A percentile compares a stretch with the other conserved stretches of the same genome.
phyloP scores from a whole-genome alignment of 2,888 invertebrate genomes.

The Heteromyza rotundicornis region DNA sequence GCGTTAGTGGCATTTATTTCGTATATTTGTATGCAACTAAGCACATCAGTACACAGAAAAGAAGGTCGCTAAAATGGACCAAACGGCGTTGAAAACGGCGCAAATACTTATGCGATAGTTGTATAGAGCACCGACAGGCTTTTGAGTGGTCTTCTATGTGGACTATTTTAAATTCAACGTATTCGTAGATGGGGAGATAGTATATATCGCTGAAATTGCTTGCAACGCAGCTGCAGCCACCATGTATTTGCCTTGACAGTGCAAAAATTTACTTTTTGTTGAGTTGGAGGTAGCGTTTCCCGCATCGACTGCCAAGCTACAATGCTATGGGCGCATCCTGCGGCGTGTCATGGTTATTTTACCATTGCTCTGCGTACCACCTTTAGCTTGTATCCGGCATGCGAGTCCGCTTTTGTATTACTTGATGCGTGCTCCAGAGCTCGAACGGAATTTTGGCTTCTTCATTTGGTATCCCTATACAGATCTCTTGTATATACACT shows the following conservation, averaged over 20 bases:
- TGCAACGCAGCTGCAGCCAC: too few relatives aligned
- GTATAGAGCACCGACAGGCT: too few relatives aligned
- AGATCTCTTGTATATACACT: too few relatives aligned
- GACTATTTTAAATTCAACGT: constrained; percentile 48
- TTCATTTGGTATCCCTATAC: constrained; percentile 53
- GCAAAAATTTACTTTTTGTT: too few relatives aligned
- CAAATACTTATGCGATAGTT: too few relatives aligned
- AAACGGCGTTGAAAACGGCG: too few relatives aligned
- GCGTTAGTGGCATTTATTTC: too few relatives aligned
- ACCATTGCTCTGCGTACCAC: constrained; percentile 46
- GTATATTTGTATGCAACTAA: too few relatives aligned
- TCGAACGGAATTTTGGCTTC: constrained; percentile 47
- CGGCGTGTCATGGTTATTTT: constrained; percentile 46
- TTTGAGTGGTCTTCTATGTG: constrained; percentile 33
- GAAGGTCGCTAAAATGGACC: too few relatives aligned
- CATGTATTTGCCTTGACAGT: too few relatives aligned
- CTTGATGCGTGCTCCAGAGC: constrained; percentile 41
- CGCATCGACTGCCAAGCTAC: constrained; percentile 30
- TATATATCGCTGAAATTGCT: too few relatives aligned
- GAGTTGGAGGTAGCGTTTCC: constrained; percentile 52
- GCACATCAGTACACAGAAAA: too few relatives aligned
- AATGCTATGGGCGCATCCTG: constrained; percentile 37
- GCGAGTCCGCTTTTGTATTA: constrained; percentile 44
- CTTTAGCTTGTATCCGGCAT: constrained; percentile 46
- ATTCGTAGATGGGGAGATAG: constrained; percentile 43